Conservation (phyloP, 2,113 vertebrate species). For the Oreotrochilus melanogaster region DNA sequence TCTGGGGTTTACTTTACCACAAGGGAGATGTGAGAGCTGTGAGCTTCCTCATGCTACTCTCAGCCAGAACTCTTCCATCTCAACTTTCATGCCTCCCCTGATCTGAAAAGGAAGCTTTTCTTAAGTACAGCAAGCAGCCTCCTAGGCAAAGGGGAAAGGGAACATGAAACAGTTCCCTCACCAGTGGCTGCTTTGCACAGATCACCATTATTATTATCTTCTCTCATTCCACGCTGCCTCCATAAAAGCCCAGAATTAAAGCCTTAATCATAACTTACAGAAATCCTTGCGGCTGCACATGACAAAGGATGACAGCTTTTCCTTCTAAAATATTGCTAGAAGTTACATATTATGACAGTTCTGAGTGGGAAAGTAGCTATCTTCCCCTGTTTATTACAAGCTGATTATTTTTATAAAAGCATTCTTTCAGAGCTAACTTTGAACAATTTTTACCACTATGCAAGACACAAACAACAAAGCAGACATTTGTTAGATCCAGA, state of each 20-base stretch:
- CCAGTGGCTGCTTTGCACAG: neutral
- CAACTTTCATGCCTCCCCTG: neutral
- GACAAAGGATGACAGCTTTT: conserved; percentile 36
- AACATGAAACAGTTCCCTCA: neutral
- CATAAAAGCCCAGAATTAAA: conserved; percentile 32
- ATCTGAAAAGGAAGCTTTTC: conserved; percentile 7
- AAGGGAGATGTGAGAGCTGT: neutral
- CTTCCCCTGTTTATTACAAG: conserved; percentile 26
- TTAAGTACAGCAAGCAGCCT: neutral
- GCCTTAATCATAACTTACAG: conserved; percentile 50
- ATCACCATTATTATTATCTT: conserved; percentile 31
- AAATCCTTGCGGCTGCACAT: conserved; percentile 53
- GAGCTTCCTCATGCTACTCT: neutral
- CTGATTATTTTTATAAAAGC: neutral
- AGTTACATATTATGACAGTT: conserved; percentile 29
- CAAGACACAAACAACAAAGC: neutral
- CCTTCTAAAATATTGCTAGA: neutral
- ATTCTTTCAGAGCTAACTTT: conserved; percentile 1
- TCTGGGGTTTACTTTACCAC: neutral
- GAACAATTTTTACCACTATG: conserved; percentile 22
- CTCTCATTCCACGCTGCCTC: conserved; percentile 6
- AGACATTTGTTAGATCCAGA: conserved; percentile 14
- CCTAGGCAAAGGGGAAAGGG: neutral
- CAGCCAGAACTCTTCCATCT: neutral
- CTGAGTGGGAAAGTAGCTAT: neutral